phyloP scores from a whole-genome alignment of 2,888 invertebrate genomes.

The Melipona bicolor region DNA sequence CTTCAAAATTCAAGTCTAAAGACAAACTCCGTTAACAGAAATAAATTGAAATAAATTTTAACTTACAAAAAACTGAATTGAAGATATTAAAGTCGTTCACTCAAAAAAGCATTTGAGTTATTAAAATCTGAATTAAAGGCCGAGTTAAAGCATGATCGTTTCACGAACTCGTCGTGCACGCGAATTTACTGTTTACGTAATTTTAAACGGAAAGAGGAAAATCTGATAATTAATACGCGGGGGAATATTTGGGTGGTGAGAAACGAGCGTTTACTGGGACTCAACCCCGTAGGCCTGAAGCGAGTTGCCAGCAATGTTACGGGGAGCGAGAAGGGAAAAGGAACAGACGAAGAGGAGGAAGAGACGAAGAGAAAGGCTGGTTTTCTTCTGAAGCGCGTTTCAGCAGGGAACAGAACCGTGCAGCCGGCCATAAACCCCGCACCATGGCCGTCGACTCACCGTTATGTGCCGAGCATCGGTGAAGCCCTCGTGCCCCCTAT shows the following conservation, averaged over 20 bases:
- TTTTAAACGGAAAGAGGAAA: conserved; percentile 19
- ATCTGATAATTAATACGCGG: conserved; percentile 48
- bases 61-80: no score
- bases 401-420: conserved; percentile 53
- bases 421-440: conserved; percentile 79
- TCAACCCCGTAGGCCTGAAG: conserved; percentile 54
- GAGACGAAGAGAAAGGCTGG: conserved; percentile 67
- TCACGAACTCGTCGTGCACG: no score
- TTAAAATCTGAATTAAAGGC: background rate
- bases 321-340: conserved; percentile 50
- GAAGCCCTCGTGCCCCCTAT: conserved; percentile 78
- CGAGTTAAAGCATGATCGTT: background rate
- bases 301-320: conserved; percentile 32
- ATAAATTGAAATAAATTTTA: background rate
- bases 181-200: conserved; percentile 16
- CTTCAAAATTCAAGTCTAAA: background rate
- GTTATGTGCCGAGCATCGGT: conserved; percentile 77
- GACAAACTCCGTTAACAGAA: background rate
- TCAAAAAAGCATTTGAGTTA: background rate
- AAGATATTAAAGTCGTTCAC: background rate
- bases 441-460: conserved; percentile 80
- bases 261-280: conserved; percentile 52
- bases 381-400: conserved; percentile 71
- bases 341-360: background rate
- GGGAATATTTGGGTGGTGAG: conserved; percentile 60